Evolutionary conservation across 2,797 vertebrate species (phyloP).

Genomic region (Myotis vivesi): DNA sequence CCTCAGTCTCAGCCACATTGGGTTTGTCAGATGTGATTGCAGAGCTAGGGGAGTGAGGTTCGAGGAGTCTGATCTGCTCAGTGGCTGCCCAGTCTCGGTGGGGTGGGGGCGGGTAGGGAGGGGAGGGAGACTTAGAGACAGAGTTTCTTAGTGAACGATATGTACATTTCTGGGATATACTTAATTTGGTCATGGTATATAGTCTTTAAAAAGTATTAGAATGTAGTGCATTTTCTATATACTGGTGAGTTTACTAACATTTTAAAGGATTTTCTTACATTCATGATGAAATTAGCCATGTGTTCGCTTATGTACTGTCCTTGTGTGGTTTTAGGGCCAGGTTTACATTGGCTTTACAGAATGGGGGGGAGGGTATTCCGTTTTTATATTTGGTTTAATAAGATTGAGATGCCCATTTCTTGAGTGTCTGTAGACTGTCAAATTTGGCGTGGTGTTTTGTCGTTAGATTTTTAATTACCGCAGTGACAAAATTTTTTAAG

Average conservation of each 20-base stretch:
- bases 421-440: background rate
- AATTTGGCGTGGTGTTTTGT: background rate
- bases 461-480: background rate
- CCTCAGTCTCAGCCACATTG: background rate
- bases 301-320: background rate
- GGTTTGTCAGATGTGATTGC: background rate
- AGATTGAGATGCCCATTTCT: background rate
- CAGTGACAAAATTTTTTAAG: background rate
- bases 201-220: background rate
- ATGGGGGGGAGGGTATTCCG: background rate
- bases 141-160: background rate
- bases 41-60: background rate
- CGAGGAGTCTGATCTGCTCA: background rate
- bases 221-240: background rate
- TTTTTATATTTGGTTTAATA: background rate
- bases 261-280: background rate
- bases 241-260: background rate
- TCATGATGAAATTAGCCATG: background rate
- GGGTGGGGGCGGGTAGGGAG: background rate
- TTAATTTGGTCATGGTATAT: background rate
- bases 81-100: background rate
- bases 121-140: no score
- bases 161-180: background rate
- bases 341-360: background rate
- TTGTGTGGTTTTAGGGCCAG: background rate